These are phyloP conservation scores for Empidonax traillii DNA, from an alignment of 2,113 vertebrate genomes.

Conservation along the genomic window DNA sequence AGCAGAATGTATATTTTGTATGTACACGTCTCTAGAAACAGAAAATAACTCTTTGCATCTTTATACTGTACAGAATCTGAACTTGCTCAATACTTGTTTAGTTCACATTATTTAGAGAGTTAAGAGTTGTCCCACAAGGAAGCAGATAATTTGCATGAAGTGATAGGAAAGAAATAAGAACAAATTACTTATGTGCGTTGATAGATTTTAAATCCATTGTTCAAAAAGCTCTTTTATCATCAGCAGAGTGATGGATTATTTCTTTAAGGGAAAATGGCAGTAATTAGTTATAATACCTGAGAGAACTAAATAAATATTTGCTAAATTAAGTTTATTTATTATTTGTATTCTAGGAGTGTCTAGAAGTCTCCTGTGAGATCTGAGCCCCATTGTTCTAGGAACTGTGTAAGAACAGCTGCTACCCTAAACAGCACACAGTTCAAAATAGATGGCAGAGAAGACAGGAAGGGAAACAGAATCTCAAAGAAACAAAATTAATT, in stretches of 20 bases:
- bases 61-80: background rate
- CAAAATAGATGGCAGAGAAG: background rate
- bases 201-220: constrained; percentile 26
- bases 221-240: constrained; percentile 45
- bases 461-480: background rate
- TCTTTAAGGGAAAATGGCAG: constrained; percentile 42
- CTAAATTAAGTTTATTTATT: constrained; percentile 29
- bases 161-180: background rate
- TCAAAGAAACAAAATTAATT: background rate
- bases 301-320: constrained; percentile 56
- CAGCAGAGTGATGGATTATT: constrained; percentile 12
- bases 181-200: constrained; percentile 33
- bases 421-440: background rate
- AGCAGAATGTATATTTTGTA: background rate
- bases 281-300: constrained; percentile 54
- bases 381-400: background rate
- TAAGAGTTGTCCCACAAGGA: background rate
- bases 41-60: background rate
- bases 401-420: background rate
- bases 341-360: background rate
- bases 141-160: constrained; percentile 22
- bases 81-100: background rate
- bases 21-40: background rate
- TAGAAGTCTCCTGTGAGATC: background rate
- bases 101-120: background rate